Conservation (phyloP, 2,113 vertebrate genomes). For the Gymnocephalus cernua region DNA sequence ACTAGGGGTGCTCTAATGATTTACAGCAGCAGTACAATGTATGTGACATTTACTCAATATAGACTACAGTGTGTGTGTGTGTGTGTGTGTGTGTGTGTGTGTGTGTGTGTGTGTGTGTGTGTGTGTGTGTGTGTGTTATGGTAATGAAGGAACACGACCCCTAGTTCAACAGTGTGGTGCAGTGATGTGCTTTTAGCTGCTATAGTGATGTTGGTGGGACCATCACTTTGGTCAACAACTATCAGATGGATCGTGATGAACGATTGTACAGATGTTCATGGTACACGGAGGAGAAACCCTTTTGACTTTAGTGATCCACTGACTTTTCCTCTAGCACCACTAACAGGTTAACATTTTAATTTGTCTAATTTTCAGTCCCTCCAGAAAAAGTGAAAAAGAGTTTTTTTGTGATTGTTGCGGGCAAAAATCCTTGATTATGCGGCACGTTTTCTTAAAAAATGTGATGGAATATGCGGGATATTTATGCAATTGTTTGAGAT, state of each 20-base stretch:
- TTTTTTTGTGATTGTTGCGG: too few species aligned
- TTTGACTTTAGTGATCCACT: background rate
- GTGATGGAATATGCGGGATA: too few species aligned
- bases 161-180: too few species aligned
- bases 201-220: background rate
- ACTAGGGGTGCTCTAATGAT: background rate
- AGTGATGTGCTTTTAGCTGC: background rate
- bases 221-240: background rate
- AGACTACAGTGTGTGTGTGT: too few species aligned
- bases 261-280: too few species aligned
- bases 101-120: too few species aligned
- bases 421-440: too few species aligned
- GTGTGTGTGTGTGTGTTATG: background rate
- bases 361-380: too few species aligned
- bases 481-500: too few species aligned
- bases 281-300: background rate
- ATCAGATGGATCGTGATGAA: background rate
- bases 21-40: background rate
- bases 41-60: background rate
- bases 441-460: too few species aligned
- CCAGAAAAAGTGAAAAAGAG: too few species aligned
- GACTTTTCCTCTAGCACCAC: background rate
- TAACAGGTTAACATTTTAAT: background rate
- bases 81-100: too few species aligned
- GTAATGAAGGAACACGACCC: background rate